Percentiles rank a stretch among this genome's conserved stretches.
Conservation (phyloP, 2,797 vertebrate genomes). For the Sebastes diaconus region DNA sequence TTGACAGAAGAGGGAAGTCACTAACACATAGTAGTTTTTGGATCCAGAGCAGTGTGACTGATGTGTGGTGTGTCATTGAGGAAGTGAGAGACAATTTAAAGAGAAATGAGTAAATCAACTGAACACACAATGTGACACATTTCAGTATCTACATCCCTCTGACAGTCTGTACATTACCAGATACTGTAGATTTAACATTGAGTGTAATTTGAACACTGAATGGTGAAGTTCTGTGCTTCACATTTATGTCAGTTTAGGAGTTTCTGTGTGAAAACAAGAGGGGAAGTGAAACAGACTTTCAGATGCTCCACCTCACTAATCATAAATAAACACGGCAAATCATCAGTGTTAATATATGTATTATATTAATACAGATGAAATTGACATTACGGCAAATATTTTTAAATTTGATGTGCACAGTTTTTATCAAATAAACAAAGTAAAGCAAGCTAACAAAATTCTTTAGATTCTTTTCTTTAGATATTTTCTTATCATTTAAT, state of each 20-base stretch:
- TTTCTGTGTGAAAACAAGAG: neutral
- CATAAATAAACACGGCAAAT: neutral
- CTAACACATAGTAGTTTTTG: neutral
- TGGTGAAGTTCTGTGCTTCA: neutral
- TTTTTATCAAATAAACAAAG: neutral
- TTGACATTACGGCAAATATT: no score
- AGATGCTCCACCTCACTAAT: neutral
- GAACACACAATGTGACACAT: neutral
- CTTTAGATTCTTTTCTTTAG: neutral
- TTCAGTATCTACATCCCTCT: constrained; percentile 10
- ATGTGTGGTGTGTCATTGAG: neutral
- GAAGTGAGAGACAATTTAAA: constrained; percentile 35
- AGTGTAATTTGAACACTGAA: neutral
- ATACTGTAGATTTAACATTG: neutral
- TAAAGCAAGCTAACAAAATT: neutral
- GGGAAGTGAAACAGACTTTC: constrained; percentile 45
- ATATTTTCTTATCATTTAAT: neutral
- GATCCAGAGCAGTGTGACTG: constrained; percentile 27
- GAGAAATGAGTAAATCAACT: constrained; percentile 2
- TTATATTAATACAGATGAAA: no score
- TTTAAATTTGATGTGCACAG: neutral
- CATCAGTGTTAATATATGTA: neutral
- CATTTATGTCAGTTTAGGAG: neutral
- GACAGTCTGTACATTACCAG: neutral
- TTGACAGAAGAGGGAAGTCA: constrained; percentile 31